These are phyloP conservation scores for Mionectes olivaceus DNA, from an alignment of 2,797 vertebrate genomes.

Conservation along the genomic window DNA sequence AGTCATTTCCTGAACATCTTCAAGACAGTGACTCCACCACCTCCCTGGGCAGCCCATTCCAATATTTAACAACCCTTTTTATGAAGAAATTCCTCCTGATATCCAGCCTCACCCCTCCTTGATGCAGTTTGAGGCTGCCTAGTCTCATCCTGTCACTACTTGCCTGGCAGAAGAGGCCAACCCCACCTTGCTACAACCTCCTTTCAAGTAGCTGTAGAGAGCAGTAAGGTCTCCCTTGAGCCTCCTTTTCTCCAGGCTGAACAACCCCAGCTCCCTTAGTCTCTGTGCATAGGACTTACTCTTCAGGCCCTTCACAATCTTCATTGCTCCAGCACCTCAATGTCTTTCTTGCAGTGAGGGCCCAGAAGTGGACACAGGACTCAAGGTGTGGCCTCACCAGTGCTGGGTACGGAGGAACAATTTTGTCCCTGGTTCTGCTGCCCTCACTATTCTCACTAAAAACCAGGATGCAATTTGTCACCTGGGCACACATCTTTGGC, in stretches of 20 bases:
- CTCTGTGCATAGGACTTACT: not conserved
- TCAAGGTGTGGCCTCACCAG: not conserved
- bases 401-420: rapidly evolving
- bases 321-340: not conserved
- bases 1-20: not conserved
- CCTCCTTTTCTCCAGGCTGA: not conserved
- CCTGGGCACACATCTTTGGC: not conserved
- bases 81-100: not conserved
- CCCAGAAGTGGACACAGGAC: rapidly evolving
- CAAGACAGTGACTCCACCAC: not conserved
- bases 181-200: not conserved
- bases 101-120: not conserved
- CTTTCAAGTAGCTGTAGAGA: not conserved
- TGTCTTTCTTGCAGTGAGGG: not conserved
- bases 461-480: no score
- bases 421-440: not conserved
- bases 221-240: not conserved
- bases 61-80: not conserved
- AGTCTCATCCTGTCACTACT: not conserved
- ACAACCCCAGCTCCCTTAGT: not conserved
- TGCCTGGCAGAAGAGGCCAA: not conserved
- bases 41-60: not conserved
- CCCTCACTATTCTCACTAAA: rapidly evolving
- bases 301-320: not conserved
- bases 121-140: no score